Evolutionary conservation across 2,113 vertebrate species (phyloP).

Genomic region (Boleophthalmus pectinirostris): DNA sequence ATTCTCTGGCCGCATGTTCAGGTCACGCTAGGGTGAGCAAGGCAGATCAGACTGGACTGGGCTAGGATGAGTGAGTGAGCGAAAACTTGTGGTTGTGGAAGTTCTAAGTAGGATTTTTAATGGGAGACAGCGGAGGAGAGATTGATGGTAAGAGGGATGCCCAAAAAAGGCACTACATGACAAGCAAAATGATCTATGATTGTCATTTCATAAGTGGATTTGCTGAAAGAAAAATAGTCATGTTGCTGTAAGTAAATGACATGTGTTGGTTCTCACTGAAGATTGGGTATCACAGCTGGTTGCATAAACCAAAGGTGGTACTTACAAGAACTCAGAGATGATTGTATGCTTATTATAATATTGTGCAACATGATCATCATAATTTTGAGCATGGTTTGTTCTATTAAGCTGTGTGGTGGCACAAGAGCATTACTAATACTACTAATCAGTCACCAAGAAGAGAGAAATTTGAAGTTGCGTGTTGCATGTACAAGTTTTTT

Average conservation of each 20-base stretch:
- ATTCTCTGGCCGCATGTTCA: constrained; percentile 63
- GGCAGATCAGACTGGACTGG: constrained; percentile 64
- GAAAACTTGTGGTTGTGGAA: constrained; percentile 44
- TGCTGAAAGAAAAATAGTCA: background rate
- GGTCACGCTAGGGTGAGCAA: constrained; percentile 68
- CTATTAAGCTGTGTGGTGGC: constrained; percentile 77
- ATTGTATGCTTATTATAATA: background rate
- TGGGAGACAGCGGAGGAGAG: constrained; percentile 14
- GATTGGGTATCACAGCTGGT: too few relatives aligned
- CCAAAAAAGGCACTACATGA: background rate
- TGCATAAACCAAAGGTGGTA: too few relatives aligned
- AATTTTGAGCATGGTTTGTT: constrained; percentile 85
- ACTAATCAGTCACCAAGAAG: too few relatives aligned
- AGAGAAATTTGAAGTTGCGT: too few relatives aligned
- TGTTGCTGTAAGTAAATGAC: too few relatives aligned
- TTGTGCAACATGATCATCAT: constrained; percentile 76
- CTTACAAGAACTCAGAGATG: constrained; percentile 9
- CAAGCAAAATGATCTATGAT: background rate
- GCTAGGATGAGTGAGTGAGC: constrained; percentile 50
- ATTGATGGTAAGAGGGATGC: constrained; percentile 4
- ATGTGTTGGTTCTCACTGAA: too few relatives aligned
- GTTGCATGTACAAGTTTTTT: too few relatives aligned
- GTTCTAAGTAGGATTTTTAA: constrained; percentile 43
- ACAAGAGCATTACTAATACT: too few relatives aligned
- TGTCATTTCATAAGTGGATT: background rate